A percentile compares a stretch with the other conserved stretches of the same genome.
Evolutionary conservation across 2,113 vertebrate genomes (phyloP).

Genomic region (mouse (Mus musculus)): DNA sequence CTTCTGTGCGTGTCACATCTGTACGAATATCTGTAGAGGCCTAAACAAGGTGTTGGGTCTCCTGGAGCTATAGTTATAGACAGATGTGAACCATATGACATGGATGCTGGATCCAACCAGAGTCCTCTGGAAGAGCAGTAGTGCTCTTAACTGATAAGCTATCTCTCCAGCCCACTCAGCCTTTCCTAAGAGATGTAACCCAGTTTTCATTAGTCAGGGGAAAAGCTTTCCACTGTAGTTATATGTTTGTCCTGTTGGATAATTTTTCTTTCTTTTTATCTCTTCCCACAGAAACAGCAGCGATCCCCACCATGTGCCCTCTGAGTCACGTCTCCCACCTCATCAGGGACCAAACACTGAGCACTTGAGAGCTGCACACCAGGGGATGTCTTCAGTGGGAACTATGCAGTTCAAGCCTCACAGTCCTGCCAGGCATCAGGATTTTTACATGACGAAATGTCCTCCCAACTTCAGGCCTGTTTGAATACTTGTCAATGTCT

Average conservation of each 20-base stretch:
- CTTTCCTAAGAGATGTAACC: neutral
- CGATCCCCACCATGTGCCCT: neutral
- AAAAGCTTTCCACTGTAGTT: too few relatives aligned
- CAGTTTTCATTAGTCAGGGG: neutral
- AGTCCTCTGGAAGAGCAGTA: neutral
- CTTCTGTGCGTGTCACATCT: neutral
- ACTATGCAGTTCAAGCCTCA: neutral
- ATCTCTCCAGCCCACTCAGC: neutral
- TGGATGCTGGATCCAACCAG: neutral
- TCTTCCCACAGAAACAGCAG: neutral
- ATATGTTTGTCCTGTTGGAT: neutral
- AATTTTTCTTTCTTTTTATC: neutral
- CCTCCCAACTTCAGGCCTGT: neutral
- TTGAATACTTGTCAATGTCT: neutral
- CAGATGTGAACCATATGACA: neutral
- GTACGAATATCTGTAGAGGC: neutral
- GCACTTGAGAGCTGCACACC: neutral
- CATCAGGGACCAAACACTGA: neutral
- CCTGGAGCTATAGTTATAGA: too few relatives aligned
- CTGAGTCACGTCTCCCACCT: neutral
- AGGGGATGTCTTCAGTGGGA: neutral
- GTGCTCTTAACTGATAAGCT: neutral
- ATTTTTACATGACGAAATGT: neutral
- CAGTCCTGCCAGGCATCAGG: neutral
- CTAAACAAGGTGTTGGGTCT: neutral